These are phyloP conservation scores for Serrognathus titanus DNA, from an alignment of 2,888 invertebrate genomes.

Conservation along the genomic window DNA sequence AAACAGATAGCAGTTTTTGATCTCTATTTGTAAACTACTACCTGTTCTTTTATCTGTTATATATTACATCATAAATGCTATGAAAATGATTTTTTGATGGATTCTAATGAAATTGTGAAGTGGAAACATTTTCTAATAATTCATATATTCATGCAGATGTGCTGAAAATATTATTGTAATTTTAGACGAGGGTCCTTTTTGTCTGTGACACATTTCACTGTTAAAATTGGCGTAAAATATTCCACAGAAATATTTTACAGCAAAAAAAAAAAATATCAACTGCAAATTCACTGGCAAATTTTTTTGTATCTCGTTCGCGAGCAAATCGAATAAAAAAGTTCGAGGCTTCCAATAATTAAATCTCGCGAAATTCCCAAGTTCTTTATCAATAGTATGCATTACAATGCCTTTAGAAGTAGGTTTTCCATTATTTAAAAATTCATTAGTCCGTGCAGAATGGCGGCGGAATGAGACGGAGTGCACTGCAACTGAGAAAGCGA, in stretches of 20 bases:
- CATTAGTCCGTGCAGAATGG: constrained; percentile 26
- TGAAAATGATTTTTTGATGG: too few relatives aligned
- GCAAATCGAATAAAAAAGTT: constrained; percentile 11
- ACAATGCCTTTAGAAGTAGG: constrained; percentile 29
- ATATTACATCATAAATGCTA: too few relatives aligned
- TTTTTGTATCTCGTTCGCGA: constrained; percentile 6
- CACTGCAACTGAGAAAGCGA: constrained; percentile 21
- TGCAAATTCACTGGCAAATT: constrained; percentile 10
- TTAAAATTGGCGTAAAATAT: too few relatives aligned
- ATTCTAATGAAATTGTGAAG: too few relatives aligned
- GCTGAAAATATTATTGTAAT: too few relatives aligned
- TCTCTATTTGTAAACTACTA: too few relatives aligned
- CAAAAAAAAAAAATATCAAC: constrained; percentile 1
- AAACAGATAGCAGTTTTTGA: too few relatives aligned
- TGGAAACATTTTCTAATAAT: too few relatives aligned
- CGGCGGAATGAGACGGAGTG: constrained; percentile 15
- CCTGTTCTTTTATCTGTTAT: too few relatives aligned
- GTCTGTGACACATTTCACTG: too few relatives aligned
- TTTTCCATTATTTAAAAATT: constrained; percentile 31
- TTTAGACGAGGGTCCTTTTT: too few relatives aligned
- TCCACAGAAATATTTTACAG: background rate
- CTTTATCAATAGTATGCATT: constrained; percentile 30
- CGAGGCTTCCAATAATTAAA: constrained; percentile 27
- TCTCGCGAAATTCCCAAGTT: constrained; percentile 29
- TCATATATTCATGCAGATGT: too few relatives aligned